These are phyloP conservation scores for Mastigias papua DNA, from an alignment of 30 jellyfish, hydroid and myxozoan genomes.

Conservation along the genomic window DNA sequence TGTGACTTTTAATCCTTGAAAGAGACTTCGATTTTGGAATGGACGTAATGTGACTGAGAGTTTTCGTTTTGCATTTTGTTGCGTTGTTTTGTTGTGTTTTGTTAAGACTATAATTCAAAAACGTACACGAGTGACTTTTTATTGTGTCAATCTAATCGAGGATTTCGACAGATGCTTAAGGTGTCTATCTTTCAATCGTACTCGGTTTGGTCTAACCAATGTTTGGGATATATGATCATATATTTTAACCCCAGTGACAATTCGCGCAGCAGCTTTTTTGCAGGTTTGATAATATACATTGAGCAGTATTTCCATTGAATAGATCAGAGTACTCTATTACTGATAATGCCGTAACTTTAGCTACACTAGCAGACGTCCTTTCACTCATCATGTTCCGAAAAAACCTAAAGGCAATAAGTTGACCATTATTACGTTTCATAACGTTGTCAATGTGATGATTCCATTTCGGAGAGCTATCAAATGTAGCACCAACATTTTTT, in stretches of 20 bases:
- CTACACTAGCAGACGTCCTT: constrained; percentile 52
- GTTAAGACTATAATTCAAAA: too few species aligned
- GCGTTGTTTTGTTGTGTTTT: too few species aligned
- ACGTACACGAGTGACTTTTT: too few species aligned
- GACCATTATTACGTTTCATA: constrained; percentile 23
- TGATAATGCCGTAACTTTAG: constrained; percentile 28
- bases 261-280: constrained; percentile 46
- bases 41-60: too few species aligned
- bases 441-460: constrained; percentile 22
- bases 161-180: too few species aligned
- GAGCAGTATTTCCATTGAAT: constrained; percentile 44
- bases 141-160: too few species aligned
- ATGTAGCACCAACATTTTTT: constrained; percentile 28
- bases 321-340: constrained; percentile 43
- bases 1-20: too few species aligned
- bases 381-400: constrained; percentile 55
- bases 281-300: constrained; percentile 33
- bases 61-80: too few species aligned
- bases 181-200: constrained; percentile 30
- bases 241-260: constrained; percentile 55
- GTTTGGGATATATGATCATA: constrained; percentile 33
- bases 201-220: constrained; percentile 13
- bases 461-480: constrained; percentile 31
- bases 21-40: too few species aligned
- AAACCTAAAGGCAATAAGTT: constrained; percentile 32